Evolutionary conservation across 2,888 invertebrate species (phyloP), one percentile per base, ranked within the genome.

Genomic region (Amiota mariae): DNA sequence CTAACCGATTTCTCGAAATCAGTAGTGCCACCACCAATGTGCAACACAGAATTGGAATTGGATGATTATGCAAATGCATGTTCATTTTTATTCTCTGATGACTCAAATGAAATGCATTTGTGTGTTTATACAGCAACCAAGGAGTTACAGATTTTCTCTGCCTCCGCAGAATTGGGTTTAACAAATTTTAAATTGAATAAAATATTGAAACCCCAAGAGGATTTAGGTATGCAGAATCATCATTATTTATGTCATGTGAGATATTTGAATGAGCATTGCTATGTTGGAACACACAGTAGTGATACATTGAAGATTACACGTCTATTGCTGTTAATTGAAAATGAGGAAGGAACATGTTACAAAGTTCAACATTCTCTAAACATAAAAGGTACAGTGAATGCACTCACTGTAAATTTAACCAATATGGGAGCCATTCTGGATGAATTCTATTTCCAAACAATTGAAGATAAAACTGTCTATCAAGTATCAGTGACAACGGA

Each of bases 11-110:
- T 97, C 85, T 92, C 93, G 77, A 91, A 92, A 76, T 92, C 93
- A 73, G 91, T 96, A 36, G 91, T 96, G 12, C 97, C 98, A 47
- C 97, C 98, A 1, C 97, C 97, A 51, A 94, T 96, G 94, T 91
- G 92, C 74, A 93, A 93, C 70, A 90, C 91, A 71, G 91, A 91
- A 79, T 83, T 95, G 13, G 86, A 92, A 70, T 88, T 93, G 73
- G 89, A 92, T 0, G 87, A 89, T 46, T 90, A 92, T 75, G 91
- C 95, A 1, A 93, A 93, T 86, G 91, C 91, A 47, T 89, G 94
- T 18, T 89, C 91, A 76, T 94, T 94, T 90, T 91, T 54, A 8
- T 64, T 49, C 0, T 2, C 6, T 36, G 54, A 54, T 4, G 72
- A 67, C n/a, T 1, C 71, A 9, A 61, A 76, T 24, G 72, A 76